Evolutionary conservation across 2,113 vertebrate genomes (phyloP).

Genomic region (Ceyx melanurus): DNA sequence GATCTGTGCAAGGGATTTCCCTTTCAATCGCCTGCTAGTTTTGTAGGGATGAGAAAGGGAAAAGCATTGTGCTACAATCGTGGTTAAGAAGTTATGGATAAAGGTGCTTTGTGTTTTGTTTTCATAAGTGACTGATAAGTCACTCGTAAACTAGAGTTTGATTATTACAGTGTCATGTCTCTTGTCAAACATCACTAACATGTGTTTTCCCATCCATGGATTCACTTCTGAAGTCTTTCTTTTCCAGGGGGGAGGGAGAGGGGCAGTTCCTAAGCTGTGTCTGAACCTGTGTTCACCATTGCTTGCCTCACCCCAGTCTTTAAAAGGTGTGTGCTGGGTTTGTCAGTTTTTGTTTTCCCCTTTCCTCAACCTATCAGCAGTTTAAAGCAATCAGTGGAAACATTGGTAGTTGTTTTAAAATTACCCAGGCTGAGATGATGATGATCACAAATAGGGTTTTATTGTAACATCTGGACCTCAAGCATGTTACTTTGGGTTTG

Average conservation of each 20-base stretch:
- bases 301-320: neutral
- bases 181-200: constrained; percentile 69
- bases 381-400: constrained; percentile 35
- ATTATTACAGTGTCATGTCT: constrained; percentile 56
- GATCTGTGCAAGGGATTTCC: constrained; percentile 78
- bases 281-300: constrained; percentile 13
- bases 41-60: constrained; percentile 70
- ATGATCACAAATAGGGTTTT: neutral
- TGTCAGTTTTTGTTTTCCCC: neutral
- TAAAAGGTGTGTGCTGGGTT: neutral
- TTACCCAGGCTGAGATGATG: neutral
- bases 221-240: constrained; percentile 5
- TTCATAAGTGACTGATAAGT: constrained; percentile 1
- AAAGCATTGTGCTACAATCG: constrained; percentile 49
- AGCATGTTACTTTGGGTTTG: neutral
- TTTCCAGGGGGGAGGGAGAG: constrained; percentile 3
- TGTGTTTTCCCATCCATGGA: constrained; percentile 35
- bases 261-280: neutral
- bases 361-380: neutral
- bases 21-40: constrained; percentile 66
- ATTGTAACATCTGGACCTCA: neutral
- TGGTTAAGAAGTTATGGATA: constrained; percentile 48
- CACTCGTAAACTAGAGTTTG: constrained; percentile 45
- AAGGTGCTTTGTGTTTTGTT: neutral
- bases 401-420: neutral